Conservation (phyloP, 2,888 invertebrate species). For the Seira ritae region DNA sequence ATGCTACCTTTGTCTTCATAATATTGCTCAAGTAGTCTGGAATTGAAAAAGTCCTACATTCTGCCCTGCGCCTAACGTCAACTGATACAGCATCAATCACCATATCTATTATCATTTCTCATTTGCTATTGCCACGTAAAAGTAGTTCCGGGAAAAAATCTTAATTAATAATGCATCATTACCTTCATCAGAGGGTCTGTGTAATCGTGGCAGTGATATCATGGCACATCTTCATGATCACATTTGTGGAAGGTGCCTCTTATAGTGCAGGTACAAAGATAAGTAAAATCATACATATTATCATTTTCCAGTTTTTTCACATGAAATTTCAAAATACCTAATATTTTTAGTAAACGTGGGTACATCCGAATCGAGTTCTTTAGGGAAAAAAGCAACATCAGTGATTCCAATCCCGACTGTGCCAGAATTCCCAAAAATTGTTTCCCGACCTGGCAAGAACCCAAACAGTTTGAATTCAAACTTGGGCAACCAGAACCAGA, state of each 20-base stretch:
- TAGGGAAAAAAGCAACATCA: background rate
- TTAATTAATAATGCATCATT: background rate
- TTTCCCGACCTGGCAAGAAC: conserved; percentile 32
- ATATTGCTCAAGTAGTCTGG: too few relatives aligned
- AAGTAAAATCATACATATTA: background rate
- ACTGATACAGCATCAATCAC: background rate
- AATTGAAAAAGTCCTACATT: too few relatives aligned
- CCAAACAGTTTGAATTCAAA: conserved; percentile 2
- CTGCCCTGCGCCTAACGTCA: too few relatives aligned
- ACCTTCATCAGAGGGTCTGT: background rate
- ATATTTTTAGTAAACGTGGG: too few relatives aligned
- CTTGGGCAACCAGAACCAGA: background rate
- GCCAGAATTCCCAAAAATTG: conserved; percentile 48
- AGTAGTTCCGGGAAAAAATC: background rate
- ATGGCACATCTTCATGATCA: background rate
- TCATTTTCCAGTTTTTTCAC: too few relatives aligned
- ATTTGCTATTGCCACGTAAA: background rate
- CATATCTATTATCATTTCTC: background rate
- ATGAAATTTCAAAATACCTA: too few relatives aligned
- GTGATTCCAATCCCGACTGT: conserved; percentile 19
- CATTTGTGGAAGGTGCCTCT: background rate
- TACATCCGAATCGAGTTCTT: background rate
- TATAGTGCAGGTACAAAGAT: background rate
- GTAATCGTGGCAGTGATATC: background rate
- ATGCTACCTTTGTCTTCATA: too few relatives aligned